Conservation (phyloP, 2,113 vertebrate genomes). For the Oxygymnocypris stewartii region DNA sequence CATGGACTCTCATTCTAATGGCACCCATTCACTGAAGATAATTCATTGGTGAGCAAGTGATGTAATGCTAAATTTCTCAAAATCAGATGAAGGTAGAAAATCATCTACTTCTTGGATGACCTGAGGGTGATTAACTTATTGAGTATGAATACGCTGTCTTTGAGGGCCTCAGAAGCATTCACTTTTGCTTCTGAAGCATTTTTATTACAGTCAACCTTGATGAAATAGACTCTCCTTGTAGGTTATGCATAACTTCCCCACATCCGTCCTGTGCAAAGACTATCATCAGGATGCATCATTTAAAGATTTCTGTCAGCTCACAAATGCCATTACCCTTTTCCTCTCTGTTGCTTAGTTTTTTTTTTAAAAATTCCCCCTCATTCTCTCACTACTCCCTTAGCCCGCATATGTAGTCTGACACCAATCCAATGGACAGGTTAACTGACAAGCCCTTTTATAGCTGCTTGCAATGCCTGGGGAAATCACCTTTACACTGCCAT, state of each 20-base stretch:
- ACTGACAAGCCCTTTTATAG: constrained; percentile 24
- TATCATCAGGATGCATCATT: not conserved
- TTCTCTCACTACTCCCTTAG: not conserved
- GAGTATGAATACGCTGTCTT: not conserved
- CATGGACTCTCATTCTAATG: not conserved
- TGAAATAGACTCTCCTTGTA: not conserved
- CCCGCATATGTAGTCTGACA: constrained; percentile 8
- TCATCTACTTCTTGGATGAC: not conserved
- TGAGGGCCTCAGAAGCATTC: not conserved
- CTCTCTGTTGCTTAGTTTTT: not conserved
- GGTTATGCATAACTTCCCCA: not conserved
- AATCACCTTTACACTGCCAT: not conserved
- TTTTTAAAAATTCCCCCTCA: not conserved
- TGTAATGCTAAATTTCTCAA: no score
- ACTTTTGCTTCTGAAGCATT: not conserved
- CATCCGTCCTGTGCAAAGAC: not conserved
- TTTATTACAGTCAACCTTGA: not conserved
- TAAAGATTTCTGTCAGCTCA: not conserved
- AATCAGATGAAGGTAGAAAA: not conserved
- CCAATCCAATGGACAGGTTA: constrained; percentile 22
- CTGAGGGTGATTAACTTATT: not conserved
- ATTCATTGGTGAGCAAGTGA: not conserved
- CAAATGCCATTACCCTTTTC: not conserved
- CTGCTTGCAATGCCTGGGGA: constrained; percentile 10
- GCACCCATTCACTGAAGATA: not conserved